Conservation (phyloP, 1,140 invertebrate species). For the Temnothorax curvispinosus region DNA sequence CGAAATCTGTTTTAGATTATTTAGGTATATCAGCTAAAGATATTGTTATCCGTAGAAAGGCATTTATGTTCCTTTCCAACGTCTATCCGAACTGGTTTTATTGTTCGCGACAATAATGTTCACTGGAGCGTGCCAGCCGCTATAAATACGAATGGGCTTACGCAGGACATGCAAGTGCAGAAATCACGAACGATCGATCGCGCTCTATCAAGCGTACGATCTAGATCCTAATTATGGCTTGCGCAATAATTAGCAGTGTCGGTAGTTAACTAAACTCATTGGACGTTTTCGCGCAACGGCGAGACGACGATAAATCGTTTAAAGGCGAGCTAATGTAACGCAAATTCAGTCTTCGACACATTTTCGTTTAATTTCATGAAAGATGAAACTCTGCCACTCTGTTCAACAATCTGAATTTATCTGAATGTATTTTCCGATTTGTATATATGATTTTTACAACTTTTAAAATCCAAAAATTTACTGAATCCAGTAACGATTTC, state of each 20-base stretch:
- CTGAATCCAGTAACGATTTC: background rate
- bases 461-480: background rate
- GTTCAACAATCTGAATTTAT: background rate
- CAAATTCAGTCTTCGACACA: background rate
- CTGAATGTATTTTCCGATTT: background rate
- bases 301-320: constrained; percentile 16
- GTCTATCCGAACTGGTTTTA: constrained; percentile 40
- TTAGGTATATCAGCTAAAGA: background rate
- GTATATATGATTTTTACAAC: background rate
- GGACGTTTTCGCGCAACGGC: background rate
- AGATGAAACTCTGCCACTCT: background rate
- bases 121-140: constrained; percentile 42
- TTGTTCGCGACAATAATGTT: constrained; percentile 63
- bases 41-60: constrained; percentile 21
- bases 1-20: background rate
- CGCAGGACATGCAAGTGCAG: constrained; percentile 57
- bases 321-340: background rate
- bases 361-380: background rate
- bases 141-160: constrained; percentile 60
- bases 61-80: constrained; percentile 37
- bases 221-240: constrained; percentile 66
- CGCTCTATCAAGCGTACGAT: constrained; percentile 42
- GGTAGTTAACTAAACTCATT: constrained; percentile 59
- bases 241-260: constrained; percentile 62
- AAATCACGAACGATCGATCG: constrained; percentile 66